Base-by-base conservation (phyloP, 1,140 invertebrate genomes). In the Nasonia longicornis region DNA sequence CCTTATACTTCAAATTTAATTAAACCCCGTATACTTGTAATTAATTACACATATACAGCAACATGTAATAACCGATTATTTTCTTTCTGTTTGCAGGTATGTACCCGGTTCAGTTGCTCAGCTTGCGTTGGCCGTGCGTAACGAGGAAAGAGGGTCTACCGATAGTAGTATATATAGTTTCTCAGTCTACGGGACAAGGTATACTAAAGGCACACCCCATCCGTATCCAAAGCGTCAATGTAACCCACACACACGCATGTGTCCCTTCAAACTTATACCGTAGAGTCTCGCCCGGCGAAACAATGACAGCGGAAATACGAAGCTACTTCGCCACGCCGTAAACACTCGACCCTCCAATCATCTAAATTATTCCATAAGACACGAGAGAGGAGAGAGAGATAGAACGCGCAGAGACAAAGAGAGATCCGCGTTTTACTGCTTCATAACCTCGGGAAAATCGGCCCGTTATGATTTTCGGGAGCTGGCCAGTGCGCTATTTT, bases 381-480 rank as follows among this genome's bases (percentile, higher is more conserved):
- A 67, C 45, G 71, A 76, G 73, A 20, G 67, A 74, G 80, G 38
- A 29, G 58, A 74, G 76, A 71, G 75, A 31, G 42, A 67, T 67
- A 66, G 71, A 85, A 84, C 79, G 70, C 84, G 77, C 35, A 77
- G 80, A 70, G 74, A 72, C 2, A 58, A 0, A 20, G 48, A n/a
- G 26, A 64, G 79, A 78, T 79, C 77, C 84, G 80, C 83, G 81
- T 83, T 90, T 90, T 90, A 91, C 87, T 90, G 90, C 89, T 90
- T 91, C 89, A 90, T 91, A 91, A 90, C 90, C 38, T 86, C 82
- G 86, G 89, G 89, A 91, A 89, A 91, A 90, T 90, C 90, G 89
- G 83, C 35, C 85, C 86, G 89, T 90, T 91, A 90, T 90, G 89
- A 91, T 91, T 91, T 89, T 70, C 66, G 20, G 67, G 16, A 48